Percentiles rank a stretch among this genome's conserved stretches.
phyloP scores from a whole-genome alignment of 1,140 invertebrate genomes.

The Caenorhabditis elegans region WBcel235 BX284606.5:7504001-7504500 shows the following conservation, averaged over 20 bases:
- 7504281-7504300: not conserved
- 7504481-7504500: too few species aligned
- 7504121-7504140: slow-evolving; percentile 4
- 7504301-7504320: not conserved
- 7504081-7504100: too few species aligned
- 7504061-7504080: too few species aligned
- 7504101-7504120: not conserved
- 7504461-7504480: too few species aligned
- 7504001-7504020: slow-evolving; percentile 26
- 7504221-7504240: slow-evolving; percentile 37
- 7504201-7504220: slow-evolving; percentile 41
- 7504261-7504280: slow-evolving; percentile 40
- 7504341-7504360: slow-evolving; percentile 39
- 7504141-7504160: slow-evolving; percentile 32
- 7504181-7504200: slow-evolving; percentile 35
- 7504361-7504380: slow-evolving; percentile 45
- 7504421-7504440: too few species aligned
- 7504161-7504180: slow-evolving; percentile 31
- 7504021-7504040: slow-evolving; percentile 36
- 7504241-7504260: slow-evolving; percentile 36
- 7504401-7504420: slow-evolving; percentile 41
- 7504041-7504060: not conserved
- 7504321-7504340: slow-evolving; percentile 40
- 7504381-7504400: slow-evolving; percentile 46
- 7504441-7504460: too few species aligned